Evolutionary conservation across 2,888 invertebrate species (phyloP).

Genomic region (Mesorhabditis belari): DNA sequence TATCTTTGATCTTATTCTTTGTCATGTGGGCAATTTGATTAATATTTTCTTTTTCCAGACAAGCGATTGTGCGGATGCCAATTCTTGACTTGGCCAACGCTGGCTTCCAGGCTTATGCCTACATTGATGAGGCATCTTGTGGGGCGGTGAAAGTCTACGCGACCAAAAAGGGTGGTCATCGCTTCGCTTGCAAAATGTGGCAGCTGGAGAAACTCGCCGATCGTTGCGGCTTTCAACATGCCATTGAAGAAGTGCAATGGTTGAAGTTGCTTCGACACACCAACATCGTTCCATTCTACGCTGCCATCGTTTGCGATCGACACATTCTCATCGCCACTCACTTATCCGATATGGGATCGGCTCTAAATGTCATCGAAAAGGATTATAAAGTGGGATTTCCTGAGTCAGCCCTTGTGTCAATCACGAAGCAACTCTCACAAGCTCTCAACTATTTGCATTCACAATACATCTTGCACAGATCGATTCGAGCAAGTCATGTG

Average conservation of each 20-base stretch:
- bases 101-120: too few species aligned
- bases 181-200: too few species aligned
- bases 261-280: constrained; percentile 15
- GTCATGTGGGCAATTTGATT: too few species aligned
- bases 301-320: constrained; percentile 14
- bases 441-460: constrained; percentile 79
- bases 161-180: too few species aligned
- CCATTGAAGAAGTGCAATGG: constrained; percentile 20
- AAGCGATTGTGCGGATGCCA: too few species aligned
- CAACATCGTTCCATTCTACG: constrained; percentile 15
- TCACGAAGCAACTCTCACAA: constrained; percentile 71
- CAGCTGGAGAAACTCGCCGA: too few species aligned
- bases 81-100: too few species aligned
- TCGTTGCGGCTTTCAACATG: too few species aligned
- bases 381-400: constrained; percentile 64
- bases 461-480: constrained; percentile 72
- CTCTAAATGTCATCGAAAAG: constrained; percentile 1
- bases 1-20: too few species aligned
- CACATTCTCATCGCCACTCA: constrained; percentile 11
- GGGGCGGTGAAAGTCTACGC: too few species aligned
- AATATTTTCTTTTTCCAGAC: too few species aligned
- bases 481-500: constrained; percentile 23
- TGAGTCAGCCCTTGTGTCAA: constrained; percentile 72
- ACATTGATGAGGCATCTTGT: too few species aligned
- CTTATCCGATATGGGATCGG: constrained; percentile 8